A percentile compares a stretch with the other conserved stretches of the same genome.
Conservation (phyloP, 2,888 invertebrate species). For the Gymnosoma rotundatum region DNA sequence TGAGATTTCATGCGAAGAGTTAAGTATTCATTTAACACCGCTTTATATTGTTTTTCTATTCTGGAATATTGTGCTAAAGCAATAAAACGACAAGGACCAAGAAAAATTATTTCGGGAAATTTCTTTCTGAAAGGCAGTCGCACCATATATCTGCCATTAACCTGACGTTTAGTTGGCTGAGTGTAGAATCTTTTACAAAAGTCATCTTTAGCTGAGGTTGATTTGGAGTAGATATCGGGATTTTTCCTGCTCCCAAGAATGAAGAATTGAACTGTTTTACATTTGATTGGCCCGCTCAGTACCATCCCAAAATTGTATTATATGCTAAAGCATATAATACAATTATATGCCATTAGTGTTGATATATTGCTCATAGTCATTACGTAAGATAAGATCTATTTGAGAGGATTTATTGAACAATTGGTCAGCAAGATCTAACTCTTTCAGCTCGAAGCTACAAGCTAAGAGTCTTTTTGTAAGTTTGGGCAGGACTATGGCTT, state of each 20-base stretch:
- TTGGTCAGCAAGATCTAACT: too few species aligned
- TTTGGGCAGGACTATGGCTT: neutral
- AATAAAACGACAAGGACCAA: too few species aligned
- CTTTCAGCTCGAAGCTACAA: neutral
- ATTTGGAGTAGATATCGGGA: neutral
- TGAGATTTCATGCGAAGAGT: too few species aligned
- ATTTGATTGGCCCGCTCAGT: neutral
- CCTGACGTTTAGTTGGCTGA: too few species aligned
- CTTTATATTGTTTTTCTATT: too few species aligned
- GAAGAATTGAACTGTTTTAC: neutral
- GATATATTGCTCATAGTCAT: neutral
- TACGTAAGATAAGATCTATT: neutral
- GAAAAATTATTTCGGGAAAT: too few species aligned
- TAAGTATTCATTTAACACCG: too few species aligned
- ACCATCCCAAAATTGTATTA: too few species aligned
- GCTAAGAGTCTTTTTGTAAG: neutral
- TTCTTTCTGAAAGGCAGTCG: too few species aligned
- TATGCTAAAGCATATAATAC: neutral
- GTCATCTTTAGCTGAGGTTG: neutral
- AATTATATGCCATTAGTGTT: neutral
- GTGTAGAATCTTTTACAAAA: neutral
- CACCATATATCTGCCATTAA: too few species aligned
- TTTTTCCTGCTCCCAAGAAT: neutral
- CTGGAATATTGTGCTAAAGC: too few species aligned
- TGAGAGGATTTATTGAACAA: neutral